A percentile compares a stretch with the other conserved stretches of the same genome.
phyloP scores from a whole-genome alignment of 23 tunicate genomes.

The Diplosoma virens region DNA sequence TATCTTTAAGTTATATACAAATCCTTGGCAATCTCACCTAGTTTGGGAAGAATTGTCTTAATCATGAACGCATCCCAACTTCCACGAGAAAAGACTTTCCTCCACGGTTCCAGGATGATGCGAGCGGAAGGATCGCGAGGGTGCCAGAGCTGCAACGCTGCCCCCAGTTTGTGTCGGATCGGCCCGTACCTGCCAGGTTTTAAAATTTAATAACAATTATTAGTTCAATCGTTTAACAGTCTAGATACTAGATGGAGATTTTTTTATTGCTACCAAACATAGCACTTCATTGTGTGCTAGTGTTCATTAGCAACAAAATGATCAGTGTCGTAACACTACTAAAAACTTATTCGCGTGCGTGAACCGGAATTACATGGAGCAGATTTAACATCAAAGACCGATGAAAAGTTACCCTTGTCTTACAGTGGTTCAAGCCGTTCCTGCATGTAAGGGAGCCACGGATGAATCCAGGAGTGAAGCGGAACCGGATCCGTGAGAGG shows the following conservation, averaged over 20 bases:
- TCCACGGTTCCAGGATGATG: conserved; percentile 93
- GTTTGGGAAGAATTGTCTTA: conserved; percentile 89
- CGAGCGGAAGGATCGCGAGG: conserved; percentile 93
- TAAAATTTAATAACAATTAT: too few species aligned
- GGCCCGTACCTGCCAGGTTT: conserved; percentile 94
- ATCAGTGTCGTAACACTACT: too few species aligned
- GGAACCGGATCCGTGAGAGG: conserved; percentile 94
- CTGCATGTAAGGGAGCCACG: conserved; percentile 89
- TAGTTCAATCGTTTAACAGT: too few species aligned
- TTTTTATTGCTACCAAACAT: too few species aligned
- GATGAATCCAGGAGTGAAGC: conserved; percentile 96
- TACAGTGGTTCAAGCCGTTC: conserved; percentile 84
- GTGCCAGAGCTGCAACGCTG: conserved; percentile 87
- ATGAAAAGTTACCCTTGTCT: conserved; percentile 41
- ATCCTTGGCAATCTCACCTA: conserved; percentile 28
- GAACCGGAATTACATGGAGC: too few species aligned
- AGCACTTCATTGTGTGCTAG: too few species aligned
- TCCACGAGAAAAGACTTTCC: conserved; percentile 76
- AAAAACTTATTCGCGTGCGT: too few species aligned
- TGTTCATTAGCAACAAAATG: too few species aligned
- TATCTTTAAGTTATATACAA: background rate
- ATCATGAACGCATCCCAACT: conserved; percentile 99
- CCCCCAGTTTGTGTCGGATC: conserved; percentile 77
- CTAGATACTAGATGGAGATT: too few species aligned
- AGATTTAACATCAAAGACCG: too few species aligned